Percentiles rank a stretch among this genome's conserved stretches.
Conservation (phyloP, 2,113 vertebrate genomes). For the Alexandromys fortis region DNA sequence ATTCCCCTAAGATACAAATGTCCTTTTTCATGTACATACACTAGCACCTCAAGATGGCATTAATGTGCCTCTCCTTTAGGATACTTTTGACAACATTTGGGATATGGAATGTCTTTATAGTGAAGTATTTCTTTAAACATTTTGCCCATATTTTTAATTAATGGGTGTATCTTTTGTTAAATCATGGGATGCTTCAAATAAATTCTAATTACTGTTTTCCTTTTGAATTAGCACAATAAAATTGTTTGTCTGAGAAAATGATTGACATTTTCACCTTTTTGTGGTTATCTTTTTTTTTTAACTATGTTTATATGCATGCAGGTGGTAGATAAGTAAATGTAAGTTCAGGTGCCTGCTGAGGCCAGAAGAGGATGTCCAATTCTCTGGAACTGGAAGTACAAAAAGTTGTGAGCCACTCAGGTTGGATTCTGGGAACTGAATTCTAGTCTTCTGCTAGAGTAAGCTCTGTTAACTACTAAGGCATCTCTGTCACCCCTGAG, state of each 20-base stretch:
- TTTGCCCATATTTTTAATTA: neutral
- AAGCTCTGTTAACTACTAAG: neutral
- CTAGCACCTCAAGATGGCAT: neutral
- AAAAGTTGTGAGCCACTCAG: too few species aligned
- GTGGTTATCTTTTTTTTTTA: neutral
- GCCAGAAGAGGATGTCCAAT: neutral
- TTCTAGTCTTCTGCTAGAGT: too few species aligned
- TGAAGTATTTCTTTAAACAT: neutral
- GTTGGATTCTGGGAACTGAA: neutral
- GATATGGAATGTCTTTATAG: neutral
- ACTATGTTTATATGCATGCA: neutral
- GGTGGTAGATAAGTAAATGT: too few species aligned
- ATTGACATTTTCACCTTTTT: neutral
- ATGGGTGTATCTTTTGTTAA: neutral
- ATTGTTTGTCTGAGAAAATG: neutral
- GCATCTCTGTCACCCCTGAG: neutral
- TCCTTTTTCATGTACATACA: neutral
- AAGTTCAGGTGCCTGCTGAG: too few species aligned
- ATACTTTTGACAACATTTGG: neutral
- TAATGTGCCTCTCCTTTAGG: neutral
- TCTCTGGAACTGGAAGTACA: neutral
- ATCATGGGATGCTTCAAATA: neutral
- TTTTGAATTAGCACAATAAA: neutral
- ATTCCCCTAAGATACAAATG: neutral
- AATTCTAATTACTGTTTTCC: neutral